phyloP scores from a whole-genome alignment of 2,888 invertebrate genomes.

The Hoplodrina blanda region DNA sequence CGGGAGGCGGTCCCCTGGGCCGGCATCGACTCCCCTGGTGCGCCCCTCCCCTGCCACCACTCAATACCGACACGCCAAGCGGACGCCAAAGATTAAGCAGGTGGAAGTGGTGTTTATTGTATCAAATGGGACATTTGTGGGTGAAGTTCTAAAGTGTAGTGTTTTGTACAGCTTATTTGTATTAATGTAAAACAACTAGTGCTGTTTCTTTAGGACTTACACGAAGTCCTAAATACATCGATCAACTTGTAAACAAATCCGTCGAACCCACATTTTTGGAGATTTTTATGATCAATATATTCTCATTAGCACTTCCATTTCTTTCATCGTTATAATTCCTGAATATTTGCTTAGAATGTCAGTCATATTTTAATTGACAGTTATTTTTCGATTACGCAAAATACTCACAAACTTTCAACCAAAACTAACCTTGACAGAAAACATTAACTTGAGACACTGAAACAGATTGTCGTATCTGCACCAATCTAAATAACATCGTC shows the following conservation, averaged over 20 bases:
- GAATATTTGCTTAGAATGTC: neutral
- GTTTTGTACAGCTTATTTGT: neutral
- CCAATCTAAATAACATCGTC: slow-evolving; percentile 55
- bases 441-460: neutral
- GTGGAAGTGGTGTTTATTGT: slow-evolving; percentile 57
- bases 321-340: neutral
- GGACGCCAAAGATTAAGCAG: slow-evolving; percentile 85
- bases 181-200: neutral
- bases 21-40: slow-evolving; percentile 84
- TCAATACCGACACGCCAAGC: slow-evolving; percentile 90
- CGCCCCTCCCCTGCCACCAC: slow-evolving; percentile 86
- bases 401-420: neutral
- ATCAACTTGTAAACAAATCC: neutral
- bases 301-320: neutral
- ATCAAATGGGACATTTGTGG: slow-evolving; percentile 40
- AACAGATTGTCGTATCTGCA: slow-evolving; percentile 44
- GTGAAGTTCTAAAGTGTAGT: neutral
- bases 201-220: neutral
- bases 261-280: neutral
- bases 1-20: slow-evolving; percentile 91
- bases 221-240: neutral
- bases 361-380: neutral
- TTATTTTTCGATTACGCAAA: neutral
- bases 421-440: neutral
- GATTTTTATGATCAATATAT: too few species aligned